These are phyloP conservation scores for Graptemys geographica DNA, from an alignment of 2,797 vertebrate genomes.

Conservation along the genomic window DNA sequence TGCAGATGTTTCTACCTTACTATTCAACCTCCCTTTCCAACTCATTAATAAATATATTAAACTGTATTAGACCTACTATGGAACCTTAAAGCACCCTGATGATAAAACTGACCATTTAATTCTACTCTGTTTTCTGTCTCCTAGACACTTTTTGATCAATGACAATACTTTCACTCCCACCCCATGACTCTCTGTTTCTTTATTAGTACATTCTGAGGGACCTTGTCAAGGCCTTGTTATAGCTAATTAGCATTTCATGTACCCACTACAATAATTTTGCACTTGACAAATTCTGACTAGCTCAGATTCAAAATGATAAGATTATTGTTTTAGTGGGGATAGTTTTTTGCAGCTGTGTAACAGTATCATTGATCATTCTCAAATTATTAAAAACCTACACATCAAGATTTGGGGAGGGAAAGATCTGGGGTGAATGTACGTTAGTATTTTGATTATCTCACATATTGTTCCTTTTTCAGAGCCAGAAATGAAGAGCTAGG, in stretches of 20 bases:
- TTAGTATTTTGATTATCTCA: neutral
- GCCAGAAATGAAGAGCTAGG: neutral
- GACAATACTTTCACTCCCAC: neutral
- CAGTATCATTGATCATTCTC: neutral
- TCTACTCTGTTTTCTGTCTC: neutral
- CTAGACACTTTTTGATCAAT: neutral
- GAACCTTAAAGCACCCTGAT: neutral
- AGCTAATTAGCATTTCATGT: slow-evolving; percentile 19
- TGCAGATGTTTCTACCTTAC: neutral
- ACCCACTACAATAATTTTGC: neutral
- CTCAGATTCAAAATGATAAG: neutral
- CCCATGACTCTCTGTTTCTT: neutral
- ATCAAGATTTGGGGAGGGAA: neutral
- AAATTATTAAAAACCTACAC: neutral
- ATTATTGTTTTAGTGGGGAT: neutral
- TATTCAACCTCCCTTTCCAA: neutral
- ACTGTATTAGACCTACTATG: neutral
- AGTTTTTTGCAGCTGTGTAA: neutral
- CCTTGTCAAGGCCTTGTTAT: neutral
- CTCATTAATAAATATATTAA: neutral
- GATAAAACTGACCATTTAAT: neutral
- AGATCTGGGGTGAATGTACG: neutral
- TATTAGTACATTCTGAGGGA: neutral
- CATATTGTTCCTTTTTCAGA: neutral
- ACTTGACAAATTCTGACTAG: neutral